phyloP scores from a whole-genome alignment of 2,888 invertebrate species.

The Dicyrtoma fusca region DNA sequence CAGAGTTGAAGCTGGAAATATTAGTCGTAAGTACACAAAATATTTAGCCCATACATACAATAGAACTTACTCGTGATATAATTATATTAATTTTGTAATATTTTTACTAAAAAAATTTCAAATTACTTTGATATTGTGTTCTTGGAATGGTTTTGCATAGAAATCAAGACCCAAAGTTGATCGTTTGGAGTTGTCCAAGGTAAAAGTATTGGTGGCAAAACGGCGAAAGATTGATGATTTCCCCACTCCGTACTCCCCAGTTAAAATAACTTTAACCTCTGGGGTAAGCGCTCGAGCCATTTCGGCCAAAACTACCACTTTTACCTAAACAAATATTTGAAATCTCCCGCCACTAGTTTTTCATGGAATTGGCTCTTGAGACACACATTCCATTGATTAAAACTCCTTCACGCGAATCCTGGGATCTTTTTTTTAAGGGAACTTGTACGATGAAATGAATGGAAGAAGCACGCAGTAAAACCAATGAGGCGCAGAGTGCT shows the following conservation, averaged over 20 bases:
- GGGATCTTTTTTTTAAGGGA: no score
- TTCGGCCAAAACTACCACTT: constrained; percentile 8
- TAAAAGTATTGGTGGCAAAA: constrained; percentile 85
- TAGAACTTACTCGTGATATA: background rate
- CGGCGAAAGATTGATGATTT: constrained; percentile 91
- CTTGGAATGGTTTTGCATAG: constrained; percentile 74
- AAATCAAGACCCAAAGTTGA: constrained; percentile 92
- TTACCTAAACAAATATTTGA: background rate
- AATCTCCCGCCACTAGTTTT: background rate
- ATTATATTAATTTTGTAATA: background rate
- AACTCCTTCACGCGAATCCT: no score
- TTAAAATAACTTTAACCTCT: constrained; percentile 88
- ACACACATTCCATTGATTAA: no score
- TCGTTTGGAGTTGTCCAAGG: constrained; percentile 78
- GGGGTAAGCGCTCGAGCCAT: constrained; percentile 84
- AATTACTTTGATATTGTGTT: constrained; percentile 72
- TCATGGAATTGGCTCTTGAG: background rate
- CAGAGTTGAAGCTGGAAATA: constrained; percentile 83
- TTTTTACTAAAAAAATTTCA: no score
- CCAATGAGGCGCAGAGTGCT: no score
- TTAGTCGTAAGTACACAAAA: constrained; percentile 40
- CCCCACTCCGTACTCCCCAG: constrained; percentile 94
- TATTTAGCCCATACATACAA: background rate
- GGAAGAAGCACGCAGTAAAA: no score
- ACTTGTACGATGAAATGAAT: no score